These are phyloP conservation scores for Hoplodrina blanda DNA, from an alignment of 2,888 invertebrate species.

Conservation along the genomic window DNA sequence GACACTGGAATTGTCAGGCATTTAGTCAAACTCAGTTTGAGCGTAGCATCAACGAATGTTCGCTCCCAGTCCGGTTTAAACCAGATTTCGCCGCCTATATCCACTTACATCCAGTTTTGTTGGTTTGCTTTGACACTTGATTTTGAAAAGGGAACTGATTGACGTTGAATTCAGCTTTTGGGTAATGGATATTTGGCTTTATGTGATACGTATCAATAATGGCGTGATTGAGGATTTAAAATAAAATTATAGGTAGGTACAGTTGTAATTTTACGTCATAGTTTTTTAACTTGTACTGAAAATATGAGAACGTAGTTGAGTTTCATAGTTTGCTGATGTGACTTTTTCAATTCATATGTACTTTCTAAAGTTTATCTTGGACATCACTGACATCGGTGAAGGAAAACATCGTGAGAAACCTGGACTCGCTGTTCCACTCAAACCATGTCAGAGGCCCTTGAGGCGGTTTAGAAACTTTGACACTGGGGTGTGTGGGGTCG, in stretches of 20 bases:
- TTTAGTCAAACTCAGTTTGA: slow-evolving; percentile 62
- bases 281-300: not conserved
- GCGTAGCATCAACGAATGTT: slow-evolving; percentile 42
- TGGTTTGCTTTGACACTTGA: slow-evolving; percentile 68
- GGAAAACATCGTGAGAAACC: no score
- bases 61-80: slow-evolving; percentile 68
- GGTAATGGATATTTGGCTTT: slow-evolving; percentile 41
- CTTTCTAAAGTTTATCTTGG: no score
- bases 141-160: slow-evolving; percentile 64
- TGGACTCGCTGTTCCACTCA: no score
- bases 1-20: slow-evolving; percentile 62
- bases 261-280: not conserved
- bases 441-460: no score
- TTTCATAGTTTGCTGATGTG: no score
- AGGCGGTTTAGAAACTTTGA: no score
- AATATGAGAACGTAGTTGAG: not conserved
- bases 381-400: no score
- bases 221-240: not conserved
- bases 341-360: no score
- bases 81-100: slow-evolving; percentile 71
- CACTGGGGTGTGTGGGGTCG: no score
- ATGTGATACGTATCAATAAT: slow-evolving; percentile 5
- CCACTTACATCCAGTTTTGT: slow-evolving; percentile 71
- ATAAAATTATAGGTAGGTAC: not conserved
- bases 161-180: slow-evolving; percentile 47